Percentiles rank a stretch among this genome's conserved stretches.
Conservation (phyloP, 2,113 vertebrate genomes). For the Paraplagusia blochii region DNA sequence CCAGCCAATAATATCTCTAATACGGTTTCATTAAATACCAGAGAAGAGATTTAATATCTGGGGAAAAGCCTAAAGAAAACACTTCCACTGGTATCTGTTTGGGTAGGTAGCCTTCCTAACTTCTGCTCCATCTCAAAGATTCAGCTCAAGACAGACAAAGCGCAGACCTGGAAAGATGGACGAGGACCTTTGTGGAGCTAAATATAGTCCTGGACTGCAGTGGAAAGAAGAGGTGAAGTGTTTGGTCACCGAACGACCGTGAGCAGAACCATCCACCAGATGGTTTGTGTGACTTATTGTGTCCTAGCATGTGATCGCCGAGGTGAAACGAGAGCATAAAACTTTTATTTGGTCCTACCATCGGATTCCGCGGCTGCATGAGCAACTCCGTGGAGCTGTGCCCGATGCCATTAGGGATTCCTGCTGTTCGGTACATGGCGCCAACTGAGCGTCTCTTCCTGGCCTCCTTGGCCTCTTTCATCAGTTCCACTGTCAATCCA, state of each 20-base stretch:
- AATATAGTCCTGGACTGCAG: constrained; percentile 58
- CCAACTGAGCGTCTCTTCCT: constrained; percentile 68
- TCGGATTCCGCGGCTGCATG: constrained; percentile 67
- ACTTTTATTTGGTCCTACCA: constrained; percentile 61
- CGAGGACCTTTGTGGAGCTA: constrained; percentile 59
- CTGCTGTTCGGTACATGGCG: constrained; percentile 72
- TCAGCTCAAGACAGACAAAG: constrained; percentile 38
- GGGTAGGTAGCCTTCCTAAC: neutral
- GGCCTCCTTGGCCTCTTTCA: constrained; percentile 73
- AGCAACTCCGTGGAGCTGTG: constrained; percentile 77
- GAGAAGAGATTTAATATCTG: too few species aligned
- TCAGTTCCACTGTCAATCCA: constrained; percentile 73
- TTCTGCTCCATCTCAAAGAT: neutral
- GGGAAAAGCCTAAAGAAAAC: too few species aligned
- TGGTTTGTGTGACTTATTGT: constrained; percentile 31
- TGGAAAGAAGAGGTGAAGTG: constrained; percentile 59
- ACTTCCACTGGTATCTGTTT: too few species aligned
- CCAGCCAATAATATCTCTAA: too few species aligned
- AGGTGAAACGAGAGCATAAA: constrained; percentile 19
- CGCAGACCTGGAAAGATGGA: constrained; percentile 54
- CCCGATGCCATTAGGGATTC: constrained; percentile 75
- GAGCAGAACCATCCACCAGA: constrained; percentile 29
- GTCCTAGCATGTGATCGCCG: constrained; percentile 37
- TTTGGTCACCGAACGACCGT: constrained; percentile 44
- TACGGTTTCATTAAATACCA: too few species aligned